A percentile compares a stretch with the other conserved stretches of the same genome.
phyloP scores from a whole-genome alignment of 2,113 vertebrate species.

The Callipepla squamata region DNA sequence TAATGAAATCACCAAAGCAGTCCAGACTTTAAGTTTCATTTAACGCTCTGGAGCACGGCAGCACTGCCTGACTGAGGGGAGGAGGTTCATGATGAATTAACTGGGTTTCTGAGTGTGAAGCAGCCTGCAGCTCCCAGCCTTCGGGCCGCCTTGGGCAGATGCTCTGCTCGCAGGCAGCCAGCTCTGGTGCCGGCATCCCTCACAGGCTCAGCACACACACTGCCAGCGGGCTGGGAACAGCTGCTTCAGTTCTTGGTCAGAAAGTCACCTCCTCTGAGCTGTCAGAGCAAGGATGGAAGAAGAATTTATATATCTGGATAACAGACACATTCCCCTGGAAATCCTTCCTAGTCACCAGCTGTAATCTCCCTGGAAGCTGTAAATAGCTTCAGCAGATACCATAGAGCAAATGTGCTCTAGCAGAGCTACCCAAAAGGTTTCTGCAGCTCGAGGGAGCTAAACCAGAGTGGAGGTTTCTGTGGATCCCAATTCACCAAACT shows the following conservation, averaged over 20 bases:
- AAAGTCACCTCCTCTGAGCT: constrained; percentile 11
- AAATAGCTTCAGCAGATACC: constrained; percentile 48
- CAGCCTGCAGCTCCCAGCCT: not conserved
- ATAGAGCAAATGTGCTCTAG: constrained; percentile 42
- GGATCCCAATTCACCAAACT: not conserved
- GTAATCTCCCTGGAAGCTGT: constrained; percentile 23
- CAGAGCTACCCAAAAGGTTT: constrained; percentile 20
- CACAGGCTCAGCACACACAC: not conserved
- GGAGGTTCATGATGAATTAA: not conserved
- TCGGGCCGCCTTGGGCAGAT: not conserved
- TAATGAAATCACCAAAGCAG: not conserved
- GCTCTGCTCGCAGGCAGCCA: constrained; percentile 2
- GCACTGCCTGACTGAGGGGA: not conserved
- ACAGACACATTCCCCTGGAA: constrained; percentile 32
- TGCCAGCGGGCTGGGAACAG: constrained; percentile 20
- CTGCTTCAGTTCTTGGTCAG: constrained; percentile 47
- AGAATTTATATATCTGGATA: not conserved
- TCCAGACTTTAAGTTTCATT: not conserved
- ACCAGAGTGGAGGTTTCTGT: not conserved
- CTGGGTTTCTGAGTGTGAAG: not conserved
- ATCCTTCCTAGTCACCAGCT: constrained; percentile 42
- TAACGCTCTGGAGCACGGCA: not conserved
- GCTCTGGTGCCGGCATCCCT: constrained; percentile 1
- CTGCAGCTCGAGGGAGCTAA: not conserved
- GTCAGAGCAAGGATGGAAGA: not conserved